Conservation (phyloP, 2,797 vertebrate species). For the Adelosebastes latens region DNA sequence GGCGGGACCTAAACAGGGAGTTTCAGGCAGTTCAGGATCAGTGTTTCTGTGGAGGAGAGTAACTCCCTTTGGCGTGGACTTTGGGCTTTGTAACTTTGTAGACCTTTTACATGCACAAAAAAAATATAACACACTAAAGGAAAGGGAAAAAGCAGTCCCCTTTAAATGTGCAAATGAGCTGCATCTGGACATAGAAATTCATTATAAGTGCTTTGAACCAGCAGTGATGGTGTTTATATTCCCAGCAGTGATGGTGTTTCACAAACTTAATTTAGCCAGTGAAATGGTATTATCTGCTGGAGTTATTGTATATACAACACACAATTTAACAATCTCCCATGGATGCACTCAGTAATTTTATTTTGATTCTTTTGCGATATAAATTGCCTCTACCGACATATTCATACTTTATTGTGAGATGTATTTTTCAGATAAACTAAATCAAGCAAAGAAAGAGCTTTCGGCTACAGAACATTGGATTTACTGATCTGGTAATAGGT, state of each 20-base stretch:
- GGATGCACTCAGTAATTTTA: conserved; percentile 57
- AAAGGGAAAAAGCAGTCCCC: no score
- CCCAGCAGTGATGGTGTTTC: conserved; percentile 56
- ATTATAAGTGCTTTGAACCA: conserved; percentile 36
- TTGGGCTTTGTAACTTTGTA: no score
- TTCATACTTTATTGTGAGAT: conserved; percentile 67
- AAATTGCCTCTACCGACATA: conserved; percentile 63
- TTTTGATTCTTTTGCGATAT: conserved; percentile 65
- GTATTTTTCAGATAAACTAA: conserved; percentile 79
- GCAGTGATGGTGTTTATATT: conserved; percentile 42
- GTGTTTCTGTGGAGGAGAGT: no score
- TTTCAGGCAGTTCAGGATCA: no score
- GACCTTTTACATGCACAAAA: no score
- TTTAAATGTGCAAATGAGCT: conserved; percentile 24
- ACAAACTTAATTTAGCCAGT: conserved; percentile 56
- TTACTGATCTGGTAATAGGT: conserved; percentile 79
- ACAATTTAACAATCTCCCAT: conserved; percentile 60
- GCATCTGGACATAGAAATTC: conserved; percentile 26
- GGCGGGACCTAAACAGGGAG: fast-evolving
- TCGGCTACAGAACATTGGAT: conserved; percentile 79
- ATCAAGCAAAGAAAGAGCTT: conserved; percentile 79
- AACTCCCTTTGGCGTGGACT: no score
- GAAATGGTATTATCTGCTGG: conserved; percentile 56
- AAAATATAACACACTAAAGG: no score
- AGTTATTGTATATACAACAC: conserved; percentile 60